Evolutionary conservation across 2,888 invertebrate species (phyloP).

Genomic region (Glaucopsyche alexis): DNA sequence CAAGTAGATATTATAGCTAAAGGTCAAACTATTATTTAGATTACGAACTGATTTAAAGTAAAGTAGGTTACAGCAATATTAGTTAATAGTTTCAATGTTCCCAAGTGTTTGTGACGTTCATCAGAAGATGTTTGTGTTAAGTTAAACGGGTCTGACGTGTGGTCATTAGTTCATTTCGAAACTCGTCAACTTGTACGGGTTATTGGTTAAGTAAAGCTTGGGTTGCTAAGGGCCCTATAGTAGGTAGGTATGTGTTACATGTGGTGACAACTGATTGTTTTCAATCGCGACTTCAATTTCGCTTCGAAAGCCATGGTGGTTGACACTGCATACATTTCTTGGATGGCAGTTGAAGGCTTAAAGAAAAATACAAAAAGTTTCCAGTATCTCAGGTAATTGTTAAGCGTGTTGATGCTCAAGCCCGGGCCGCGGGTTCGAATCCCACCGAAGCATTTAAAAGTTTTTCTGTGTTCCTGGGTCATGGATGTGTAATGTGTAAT

Average conservation of each 20-base stretch:
- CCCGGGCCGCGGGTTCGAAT: too few species aligned
- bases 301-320: too few species aligned
- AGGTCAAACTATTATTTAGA: neutral
- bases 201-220: neutral
- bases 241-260: neutral
- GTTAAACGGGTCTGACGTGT: slow-evolving; percentile 23
- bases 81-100: slow-evolving; percentile 18
- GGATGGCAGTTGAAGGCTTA: too few species aligned
- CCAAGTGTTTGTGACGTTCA: neutral
- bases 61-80: neutral
- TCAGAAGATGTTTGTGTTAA: slow-evolving; percentile 13
- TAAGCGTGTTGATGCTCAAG: too few species aligned
- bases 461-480: too few species aligned
- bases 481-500: too few species aligned
- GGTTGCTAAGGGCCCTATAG: neutral
- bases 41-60: neutral
- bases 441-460: too few species aligned
- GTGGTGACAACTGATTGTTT: neutral
- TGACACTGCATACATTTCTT: too few species aligned
- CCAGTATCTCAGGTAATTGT: too few species aligned
- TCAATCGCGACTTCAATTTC: neutral
- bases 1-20: neutral
- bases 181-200: neutral
- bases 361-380: too few species aligned
- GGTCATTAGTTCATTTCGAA: slow-evolving; percentile 21